phyloP scores from a whole-genome alignment of 2,797 vertebrate species.

The Melanotaenia trifasciata region DNA sequence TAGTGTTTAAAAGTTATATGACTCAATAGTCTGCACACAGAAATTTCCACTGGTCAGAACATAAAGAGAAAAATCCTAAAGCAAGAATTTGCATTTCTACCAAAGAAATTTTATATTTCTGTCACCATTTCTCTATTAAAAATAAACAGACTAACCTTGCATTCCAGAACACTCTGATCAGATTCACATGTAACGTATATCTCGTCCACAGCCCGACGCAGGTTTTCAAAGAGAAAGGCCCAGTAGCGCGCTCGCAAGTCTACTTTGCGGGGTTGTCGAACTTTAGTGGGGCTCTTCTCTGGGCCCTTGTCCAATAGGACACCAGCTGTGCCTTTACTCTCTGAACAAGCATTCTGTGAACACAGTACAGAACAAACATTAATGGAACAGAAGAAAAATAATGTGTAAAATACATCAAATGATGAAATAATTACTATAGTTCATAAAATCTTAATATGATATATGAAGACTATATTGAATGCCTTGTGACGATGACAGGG shows the following conservation, averaged over 20 bases:
- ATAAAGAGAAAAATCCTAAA: not conserved
- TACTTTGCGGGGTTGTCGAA: slow-evolving; percentile 92
- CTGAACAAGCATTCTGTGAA: slow-evolving; percentile 83
- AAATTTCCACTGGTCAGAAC: not conserved
- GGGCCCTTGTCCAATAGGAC: slow-evolving; percentile 88
- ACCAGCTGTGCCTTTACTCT: slow-evolving; percentile 85
- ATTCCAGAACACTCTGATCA: slow-evolving; percentile 98
- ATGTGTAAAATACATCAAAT: not conserved
- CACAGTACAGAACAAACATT: slow-evolving; percentile 28
- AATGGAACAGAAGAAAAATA: slow-evolving; percentile 3
- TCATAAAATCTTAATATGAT: not conserved
- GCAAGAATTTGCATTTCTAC: not conserved
- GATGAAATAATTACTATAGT: not conserved
- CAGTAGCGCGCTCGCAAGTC: slow-evolving; percentile 96
- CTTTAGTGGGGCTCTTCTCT: slow-evolving; percentile 96
- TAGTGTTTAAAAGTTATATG: slow-evolving; percentile 70
- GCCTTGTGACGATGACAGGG: not conserved
- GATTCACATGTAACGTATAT: slow-evolving; percentile 99
- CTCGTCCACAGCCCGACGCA: slow-evolving; percentile 95
- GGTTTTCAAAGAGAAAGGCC: slow-evolving; percentile 98
- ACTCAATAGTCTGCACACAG: not conserved
- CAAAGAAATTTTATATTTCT: not conserved
- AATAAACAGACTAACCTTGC: slow-evolving; percentile 87
- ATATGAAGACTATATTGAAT: not conserved
- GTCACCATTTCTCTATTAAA: too few relatives aligned